Evolutionary conservation across 53 echinoderm and acorn worm species (phyloP).

Genomic region (Hippasteria phrygiana): DNA sequence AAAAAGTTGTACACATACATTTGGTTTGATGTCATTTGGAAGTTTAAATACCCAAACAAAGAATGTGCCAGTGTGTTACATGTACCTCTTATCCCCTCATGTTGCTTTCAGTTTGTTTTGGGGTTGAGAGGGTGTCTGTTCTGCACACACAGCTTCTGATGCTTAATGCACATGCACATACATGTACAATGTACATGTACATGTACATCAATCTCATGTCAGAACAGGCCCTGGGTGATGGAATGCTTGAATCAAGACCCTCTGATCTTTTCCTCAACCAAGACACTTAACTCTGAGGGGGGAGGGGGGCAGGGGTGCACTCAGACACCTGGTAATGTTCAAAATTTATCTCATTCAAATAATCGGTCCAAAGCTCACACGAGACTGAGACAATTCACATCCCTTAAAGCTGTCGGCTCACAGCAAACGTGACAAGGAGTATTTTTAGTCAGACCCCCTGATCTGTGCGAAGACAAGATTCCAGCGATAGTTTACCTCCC

Average conservation of each 20-base stretch:
- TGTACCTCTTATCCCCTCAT: too few species aligned
- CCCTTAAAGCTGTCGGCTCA: not conserved
- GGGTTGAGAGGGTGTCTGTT: too few species aligned
- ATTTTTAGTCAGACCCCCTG: not conserved
- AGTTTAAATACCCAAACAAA: too few species aligned
- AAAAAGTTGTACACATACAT: too few species aligned
- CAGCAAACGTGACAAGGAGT: not conserved
- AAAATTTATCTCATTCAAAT: not conserved
- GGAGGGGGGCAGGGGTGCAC: too few species aligned
- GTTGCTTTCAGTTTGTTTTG: too few species aligned
- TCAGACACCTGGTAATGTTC: not conserved
- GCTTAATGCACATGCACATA: not conserved
- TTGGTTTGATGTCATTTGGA: too few species aligned
- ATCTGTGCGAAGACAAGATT: not conserved
- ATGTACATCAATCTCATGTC: not conserved
- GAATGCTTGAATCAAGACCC: not conserved
- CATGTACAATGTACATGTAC: not conserved
- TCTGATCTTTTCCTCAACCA: not conserved
- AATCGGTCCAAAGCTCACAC: too few species aligned
- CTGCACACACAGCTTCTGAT: too few species aligned
- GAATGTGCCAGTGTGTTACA: too few species aligned
- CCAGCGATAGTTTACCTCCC: not conserved
- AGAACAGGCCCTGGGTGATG: not conserved
- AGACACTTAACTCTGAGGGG: not conserved
- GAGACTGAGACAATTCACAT: not conserved